A percentile compares a stretch with the other conserved stretches of the same genome.
Evolutionary conservation across 2,113 vertebrate genomes (phyloP).

Genomic region (Pycnonotus jocosus): DNA sequence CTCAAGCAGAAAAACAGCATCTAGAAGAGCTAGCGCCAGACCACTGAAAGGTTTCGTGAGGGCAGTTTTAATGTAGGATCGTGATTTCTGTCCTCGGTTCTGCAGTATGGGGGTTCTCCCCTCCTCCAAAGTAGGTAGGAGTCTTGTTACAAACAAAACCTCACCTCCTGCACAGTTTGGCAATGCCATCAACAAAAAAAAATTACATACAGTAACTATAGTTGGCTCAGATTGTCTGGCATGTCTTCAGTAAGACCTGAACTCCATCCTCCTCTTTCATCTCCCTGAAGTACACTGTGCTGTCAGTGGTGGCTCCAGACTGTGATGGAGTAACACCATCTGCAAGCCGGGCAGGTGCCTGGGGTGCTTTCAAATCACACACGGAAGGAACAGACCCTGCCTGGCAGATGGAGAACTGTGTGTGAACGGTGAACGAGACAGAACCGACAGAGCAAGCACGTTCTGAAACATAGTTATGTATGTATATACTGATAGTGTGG

Average conservation of each 20-base stretch:
- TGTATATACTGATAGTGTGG: background rate
- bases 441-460: background rate
- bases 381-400: background rate
- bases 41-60: background rate
- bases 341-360: constrained; percentile 8
- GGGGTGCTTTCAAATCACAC: background rate
- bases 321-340: constrained; percentile 20
- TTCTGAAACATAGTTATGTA: background rate
- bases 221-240: background rate
- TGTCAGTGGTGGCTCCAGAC: background rate
- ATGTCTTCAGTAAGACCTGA: background rate
- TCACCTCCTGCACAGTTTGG: background rate
- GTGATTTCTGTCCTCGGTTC: background rate
- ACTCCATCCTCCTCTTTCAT: background rate
- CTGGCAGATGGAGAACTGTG: constrained; percentile 8
- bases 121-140: background rate
- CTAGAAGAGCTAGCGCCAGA: background rate
- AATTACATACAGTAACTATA: background rate
- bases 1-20: background rate
- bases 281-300: background rate
- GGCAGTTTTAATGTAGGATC: background rate
- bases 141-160: background rate
- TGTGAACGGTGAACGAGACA: background rate
- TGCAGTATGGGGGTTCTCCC: background rate
- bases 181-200: background rate